Evolutionary conservation across 1,140 invertebrate genomes (phyloP), one percentile per base, ranked within the genome.

Genomic region (Lineus longissimus): DNA sequence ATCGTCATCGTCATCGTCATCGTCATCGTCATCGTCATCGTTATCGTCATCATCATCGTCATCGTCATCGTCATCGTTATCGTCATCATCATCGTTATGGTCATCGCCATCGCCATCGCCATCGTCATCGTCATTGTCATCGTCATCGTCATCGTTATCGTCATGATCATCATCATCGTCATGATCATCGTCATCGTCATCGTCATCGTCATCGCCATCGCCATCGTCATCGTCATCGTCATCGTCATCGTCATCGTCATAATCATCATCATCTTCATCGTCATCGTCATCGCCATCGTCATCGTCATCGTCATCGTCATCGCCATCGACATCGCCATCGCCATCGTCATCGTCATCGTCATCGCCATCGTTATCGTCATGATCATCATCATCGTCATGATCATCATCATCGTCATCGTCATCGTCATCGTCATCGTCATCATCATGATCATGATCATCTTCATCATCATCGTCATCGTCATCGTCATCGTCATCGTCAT

Each of bases 41-140:
- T 43, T n/a, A 43, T 43, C 40, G n/a, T 43, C 40, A 43, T 43
- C 40, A 43, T 43, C 40, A 43, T 43, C 40, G n/a, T 43, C 40
- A 43, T 43, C 40, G n/a, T 43, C 40, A 43, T 43, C 40, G n/a
- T 43, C 40, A 43, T 43, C 40, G n/a, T n/a, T n/a, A n/a, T n/a
- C n/a, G n/a, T n/a, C n/a, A n/a, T n/a, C n/a, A n/a, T n/a, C n/a
- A n/a, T n/a, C n/a, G n/a, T n/a, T n/a, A n/a, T n/a, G n/a, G n/a
- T n/a, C n/a, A n/a, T n/a, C n/a, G n/a, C n/a, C n/a, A n/a, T n/a
- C n/a, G n/a, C n/a, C n/a, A n/a, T n/a, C n/a, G n/a, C n/a, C n/a
- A n/a, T n/a, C n/a, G n/a, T 43, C 40, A 43, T 43, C 40, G n/a
- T 43, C 40, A 43, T 43, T n/a, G n/a, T 43, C 40, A 43, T 43